These are phyloP conservation scores for Neoitamus cyanurus DNA, from an alignment of 2,888 invertebrate species.

Conservation along the genomic window DNA sequence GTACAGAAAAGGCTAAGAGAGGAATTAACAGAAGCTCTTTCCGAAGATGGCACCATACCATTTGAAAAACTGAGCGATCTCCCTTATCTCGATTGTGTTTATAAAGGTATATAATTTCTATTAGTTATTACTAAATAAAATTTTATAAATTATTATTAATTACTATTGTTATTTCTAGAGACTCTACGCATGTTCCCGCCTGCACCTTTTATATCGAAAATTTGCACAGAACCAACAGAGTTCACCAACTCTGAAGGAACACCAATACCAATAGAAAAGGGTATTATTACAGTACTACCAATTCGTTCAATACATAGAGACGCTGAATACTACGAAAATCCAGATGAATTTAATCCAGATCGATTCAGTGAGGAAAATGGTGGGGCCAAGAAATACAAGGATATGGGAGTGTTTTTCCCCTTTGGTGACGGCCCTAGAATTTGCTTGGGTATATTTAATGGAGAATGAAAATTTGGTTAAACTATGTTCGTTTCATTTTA, in stretches of 20 bases:
- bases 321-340: slow-evolving; percentile 58
- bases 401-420: neutral
- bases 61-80: slow-evolving; percentile 60
- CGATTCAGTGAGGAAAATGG: slow-evolving; percentile 59
- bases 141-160: neutral
- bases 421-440: neutral
- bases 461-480: slow-evolving; percentile 53
- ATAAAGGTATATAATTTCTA: slow-evolving; percentile 56
- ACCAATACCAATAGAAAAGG: slow-evolving; percentile 55
- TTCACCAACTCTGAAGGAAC: slow-evolving; percentile 58
- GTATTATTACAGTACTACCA: slow-evolving; percentile 58
- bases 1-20: slow-evolving; percentile 58
- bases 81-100: slow-evolving; percentile 58
- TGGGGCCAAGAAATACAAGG: slow-evolving; percentile 57
- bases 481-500: no score
- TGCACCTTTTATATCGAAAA: slow-evolving; percentile 54
- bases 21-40: slow-evolving; percentile 56
- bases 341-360: slow-evolving; percentile 60
- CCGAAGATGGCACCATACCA: slow-evolving; percentile 54
- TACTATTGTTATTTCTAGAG: slow-evolving; percentile 54
- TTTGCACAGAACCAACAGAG: slow-evolving; percentile 59
- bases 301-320: slow-evolving; percentile 58
- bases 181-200: slow-evolving; percentile 60
- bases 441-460: neutral
- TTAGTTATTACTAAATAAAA: neutral